Evolutionary conservation across 1,140 invertebrate species (phyloP), one percentile per base, ranked within the genome.

Genomic region (Bombus difficillimus): DNA sequence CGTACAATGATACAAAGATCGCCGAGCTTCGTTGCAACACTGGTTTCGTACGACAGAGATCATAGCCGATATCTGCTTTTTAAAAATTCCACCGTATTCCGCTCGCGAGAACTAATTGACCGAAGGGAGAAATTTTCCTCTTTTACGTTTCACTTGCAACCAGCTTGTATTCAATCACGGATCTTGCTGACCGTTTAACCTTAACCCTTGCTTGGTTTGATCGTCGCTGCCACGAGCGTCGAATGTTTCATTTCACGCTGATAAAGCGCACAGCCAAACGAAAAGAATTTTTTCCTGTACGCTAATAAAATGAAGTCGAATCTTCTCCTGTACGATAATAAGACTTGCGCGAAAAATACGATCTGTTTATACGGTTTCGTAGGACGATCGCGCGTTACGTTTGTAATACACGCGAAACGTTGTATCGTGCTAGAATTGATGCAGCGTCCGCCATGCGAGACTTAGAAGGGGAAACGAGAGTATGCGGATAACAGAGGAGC

Each of bases 291-390:
- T 28, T 1, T 47, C 47, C 43, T 1, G 9, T 3, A 10, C 57
- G 57, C 57, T 28, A 9, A 47, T 5, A 5, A 15, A 18, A 18
- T 0, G 15, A 18, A 18, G 0, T 0, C 2, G 0, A 8, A 22
- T 53, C 5, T 53, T 2, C 47, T 0, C 4, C 0, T 13, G 1
- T 13, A n/a, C 0, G 12, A 13, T 4, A 9, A 13, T 4, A 62
- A 13, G 22, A n/a, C 0, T 62, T 12, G 0, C 0, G 4, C 0
- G 10, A 62, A 62, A 5, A 62, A 62, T n/a, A 62, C 0, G 12
- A 62, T n/a, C 22, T 0, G 18, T 22, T 59, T 28, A 3, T 3
- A n/a, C 25, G 28, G n/a, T n/a, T n/a, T n/a, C n/a, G n/a, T n/a
- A n/a, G n/a, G n/a, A n/a, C n/a, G n/a, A n/a, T n/a, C n/a, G n/a